Evolutionary conservation across 1,140 invertebrate species (phyloP), one percentile per base, ranked within the genome.

Genomic region (Nilaparvata lugens): DNA sequence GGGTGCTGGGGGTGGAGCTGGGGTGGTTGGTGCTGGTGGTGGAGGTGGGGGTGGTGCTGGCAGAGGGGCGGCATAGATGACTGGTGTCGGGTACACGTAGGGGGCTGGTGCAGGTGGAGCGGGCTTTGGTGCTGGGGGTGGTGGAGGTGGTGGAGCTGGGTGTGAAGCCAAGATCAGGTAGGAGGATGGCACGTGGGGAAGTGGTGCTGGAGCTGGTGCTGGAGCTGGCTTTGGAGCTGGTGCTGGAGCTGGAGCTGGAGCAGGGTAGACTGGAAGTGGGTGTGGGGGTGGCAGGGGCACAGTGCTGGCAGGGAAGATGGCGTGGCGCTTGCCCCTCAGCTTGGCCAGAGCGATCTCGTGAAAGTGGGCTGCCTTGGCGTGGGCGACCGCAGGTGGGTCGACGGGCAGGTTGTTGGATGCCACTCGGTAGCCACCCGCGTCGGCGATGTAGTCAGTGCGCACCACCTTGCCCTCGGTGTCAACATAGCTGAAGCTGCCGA

Each of bases 401-500:
- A 43, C 35, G 43, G 80, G 73, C 14, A 81, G 75, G 63, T 74
- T 73, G 63, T 77, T 76, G 67, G 70, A 69, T 55, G 76, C 75
- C 18, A 76, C 80, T 48, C 80, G 76, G 74, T 79, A 82, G 60
- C 82, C 81, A n/a, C 66, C 66, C 52, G 63, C 67, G 59, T 75
- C 75, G 63, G 77, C 76, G 45, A 75, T 70, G 69, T 77, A 78
- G 67, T 81, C 76, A 66, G 76, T 75, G 57, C 75, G 73, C 64
- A 81, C 75, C 18, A 81, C 72, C 62, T 70, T 68, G 38, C 76
- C 76, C 28, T 79, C 69, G 67, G 80, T 79, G 58, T 78, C 77
- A 56, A 77, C 76, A 67, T 81, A 81, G 57, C 77, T 76, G 73
- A 77, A 79, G 65, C 73, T 75, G 64, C 79, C 79, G 63, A 78